Evolutionary conservation across 2,888 invertebrate species (phyloP), one percentile per base, ranked within the genome.

Genomic region (Zaprionus bogoriensis): DNA sequence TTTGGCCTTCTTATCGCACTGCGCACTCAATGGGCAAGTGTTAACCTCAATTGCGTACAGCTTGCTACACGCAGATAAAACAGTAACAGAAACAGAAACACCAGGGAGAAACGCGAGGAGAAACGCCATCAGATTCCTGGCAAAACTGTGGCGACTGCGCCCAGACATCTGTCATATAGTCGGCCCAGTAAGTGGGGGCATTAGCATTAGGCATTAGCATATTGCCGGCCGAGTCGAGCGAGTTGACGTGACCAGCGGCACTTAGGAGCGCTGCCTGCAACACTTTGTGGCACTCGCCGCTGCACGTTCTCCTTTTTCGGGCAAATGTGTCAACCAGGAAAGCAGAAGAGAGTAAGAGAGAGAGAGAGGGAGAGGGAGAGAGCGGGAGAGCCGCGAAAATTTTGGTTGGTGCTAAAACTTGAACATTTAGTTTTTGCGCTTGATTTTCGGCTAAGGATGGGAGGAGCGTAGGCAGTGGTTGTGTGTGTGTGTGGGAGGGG

Each of bases 371-470:
- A n/a, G 17, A 27, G 7, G 12, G 20, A 7, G 22, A 12, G n/a
- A 10, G 4, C 0, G 5, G 2, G 10, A 0, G 19, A 23, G 14
- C 17, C 27, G 17, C 27, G 27, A 47, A 60, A 65, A 62, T 59
- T 73, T 60, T 67, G 63, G 55, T 55, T 70, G 61, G 63, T 64
- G 79, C 79, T 58, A 78, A 79, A 74, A 78, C 60, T 61, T 77
- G 65, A 84, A 77, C 85, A 84, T 84, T 84, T 78, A 81, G 82
- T 69, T 67, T 67, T 70, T 70, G 74, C 59, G 67, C 75, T 81
- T 74, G 52, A 51, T 55, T 60, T 62, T 41, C n/a, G 22, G 41
- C 5, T 6, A n/a, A 22, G 22, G n/a, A n/a, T n/a, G 20, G 6
- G 4, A n/a, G 9, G 2, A 39, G n/a, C n/a, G n/a, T 1, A 19